Evolutionary conservation across 2,888 invertebrate species (phyloP).

Genomic region (Dasysyrphus albostriatus): DNA sequence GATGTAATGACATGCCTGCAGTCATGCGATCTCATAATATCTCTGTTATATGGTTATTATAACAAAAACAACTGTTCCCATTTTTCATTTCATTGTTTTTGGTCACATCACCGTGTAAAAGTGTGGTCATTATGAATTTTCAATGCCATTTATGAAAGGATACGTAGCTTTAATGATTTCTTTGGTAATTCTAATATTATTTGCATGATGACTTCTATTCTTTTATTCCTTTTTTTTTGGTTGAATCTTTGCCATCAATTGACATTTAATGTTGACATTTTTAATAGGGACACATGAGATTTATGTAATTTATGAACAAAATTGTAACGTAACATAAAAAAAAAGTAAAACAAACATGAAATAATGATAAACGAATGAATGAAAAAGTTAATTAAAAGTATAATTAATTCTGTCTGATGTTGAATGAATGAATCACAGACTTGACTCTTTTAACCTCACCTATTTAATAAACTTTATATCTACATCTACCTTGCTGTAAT

Average conservation of each 20-base stretch:
- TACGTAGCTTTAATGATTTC: neutral
- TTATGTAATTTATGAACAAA: neutral
- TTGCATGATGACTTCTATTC: neutral
- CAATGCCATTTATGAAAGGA: neutral
- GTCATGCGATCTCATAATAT: conserved; percentile 39
- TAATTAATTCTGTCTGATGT: too few species aligned
- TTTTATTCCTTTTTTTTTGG: neutral
- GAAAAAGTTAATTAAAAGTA: too few species aligned
- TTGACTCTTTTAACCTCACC: too few species aligned
- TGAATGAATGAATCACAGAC: too few species aligned
- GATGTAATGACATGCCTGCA: conserved; percentile 39
- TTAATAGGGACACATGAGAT: neutral
- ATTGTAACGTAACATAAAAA: too few species aligned
- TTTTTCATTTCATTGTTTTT: neutral
- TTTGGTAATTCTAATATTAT: neutral
- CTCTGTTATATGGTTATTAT: neutral
- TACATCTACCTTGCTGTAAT: too few species aligned
- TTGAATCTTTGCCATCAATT: neutral
- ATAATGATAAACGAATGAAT: neutral
- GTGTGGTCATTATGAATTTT: neutral
- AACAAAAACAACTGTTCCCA: neutral
- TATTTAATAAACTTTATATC: too few species aligned
- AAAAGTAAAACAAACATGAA: neutral
- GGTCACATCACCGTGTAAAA: neutral
- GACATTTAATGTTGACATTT: neutral